Evolutionary conservation across 2,113 vertebrate species (phyloP).

Genomic region (Pseudorectes ferrugineus): DNA sequence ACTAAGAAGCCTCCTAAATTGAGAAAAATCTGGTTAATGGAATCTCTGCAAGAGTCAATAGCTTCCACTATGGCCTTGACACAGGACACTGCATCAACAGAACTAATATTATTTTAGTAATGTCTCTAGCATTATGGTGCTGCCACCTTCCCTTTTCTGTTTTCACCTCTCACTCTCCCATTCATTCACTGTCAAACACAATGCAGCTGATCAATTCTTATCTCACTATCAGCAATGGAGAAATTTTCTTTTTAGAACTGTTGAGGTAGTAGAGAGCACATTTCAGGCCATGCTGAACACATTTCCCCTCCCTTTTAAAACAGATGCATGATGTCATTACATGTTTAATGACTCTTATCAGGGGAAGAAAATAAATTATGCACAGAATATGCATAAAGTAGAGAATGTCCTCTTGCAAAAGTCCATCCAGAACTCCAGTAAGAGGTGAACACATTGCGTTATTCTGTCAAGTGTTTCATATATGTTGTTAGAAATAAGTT

Average conservation of each 20-base stretch:
- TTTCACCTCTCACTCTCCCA: background rate
- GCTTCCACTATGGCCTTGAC: background rate
- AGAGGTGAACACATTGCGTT: background rate
- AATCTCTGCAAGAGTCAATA: background rate
- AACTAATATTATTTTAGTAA: background rate
- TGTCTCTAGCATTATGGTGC: background rate
- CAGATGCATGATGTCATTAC: background rate
- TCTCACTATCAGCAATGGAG: background rate
- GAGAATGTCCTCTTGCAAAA: background rate
- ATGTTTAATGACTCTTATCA: background rate
- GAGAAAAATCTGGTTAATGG: background rate
- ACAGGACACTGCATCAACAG: background rate
- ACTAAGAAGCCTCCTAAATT: background rate
- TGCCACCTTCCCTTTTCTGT: background rate
- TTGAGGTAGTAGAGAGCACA: background rate
- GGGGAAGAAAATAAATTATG: background rate
- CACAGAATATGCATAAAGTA: background rate
- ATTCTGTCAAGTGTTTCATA: slow-evolving; percentile 5
- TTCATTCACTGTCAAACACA: slow-evolving; percentile 10
- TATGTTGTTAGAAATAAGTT: background rate
- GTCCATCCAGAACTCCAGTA: background rate
- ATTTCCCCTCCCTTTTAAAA: background rate
- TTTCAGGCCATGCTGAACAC: background rate
- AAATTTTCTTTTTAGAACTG: background rate
- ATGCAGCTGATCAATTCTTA: background rate